A percentile compares a stretch with the other conserved stretches of the same genome.
These are phyloP conservation scores for Heliocidaris erythrogramma DNA, from an alignment of 35 echinoderm and acorn worm species.

Conservation along the genomic window DNA sequence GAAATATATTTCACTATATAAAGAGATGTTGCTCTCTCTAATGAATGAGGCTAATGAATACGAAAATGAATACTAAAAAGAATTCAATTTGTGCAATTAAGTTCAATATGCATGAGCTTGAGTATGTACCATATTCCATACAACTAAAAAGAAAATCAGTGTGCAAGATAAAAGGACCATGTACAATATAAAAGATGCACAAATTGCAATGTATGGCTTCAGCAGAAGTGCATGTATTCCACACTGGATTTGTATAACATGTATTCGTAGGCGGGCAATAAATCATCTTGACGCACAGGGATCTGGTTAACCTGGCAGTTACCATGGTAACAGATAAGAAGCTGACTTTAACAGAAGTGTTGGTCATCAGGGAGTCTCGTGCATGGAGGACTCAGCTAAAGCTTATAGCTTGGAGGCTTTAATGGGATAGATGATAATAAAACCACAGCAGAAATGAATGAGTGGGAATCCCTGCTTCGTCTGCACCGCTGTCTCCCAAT, in stretches of 20 bases:
- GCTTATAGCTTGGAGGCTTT: background rate
- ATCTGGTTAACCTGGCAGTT: background rate
- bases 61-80: too few relatives aligned
- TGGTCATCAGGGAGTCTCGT: background rate
- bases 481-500: background rate
- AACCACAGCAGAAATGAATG: background rate
- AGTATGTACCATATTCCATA: too few relatives aligned
- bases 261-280: background rate
- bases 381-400: background rate
- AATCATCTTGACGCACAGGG: conserved; percentile 7
- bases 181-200: background rate
- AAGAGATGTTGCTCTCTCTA: too few relatives aligned
- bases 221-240: background rate
- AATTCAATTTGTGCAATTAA: too few relatives aligned
- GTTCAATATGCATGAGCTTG: too few relatives aligned
- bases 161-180: background rate
- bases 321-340: background rate
- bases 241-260: background rate
- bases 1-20: too few relatives aligned
- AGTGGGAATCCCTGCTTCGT: background rate
- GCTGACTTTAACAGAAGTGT: conserved; percentile 2
- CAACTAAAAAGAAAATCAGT: background rate
- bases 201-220: background rate
- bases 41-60: too few relatives aligned
- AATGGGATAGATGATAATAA: background rate